Conservation (phyloP, 2,113 vertebrate genomes). For the Toxotes chatareus region DNA sequence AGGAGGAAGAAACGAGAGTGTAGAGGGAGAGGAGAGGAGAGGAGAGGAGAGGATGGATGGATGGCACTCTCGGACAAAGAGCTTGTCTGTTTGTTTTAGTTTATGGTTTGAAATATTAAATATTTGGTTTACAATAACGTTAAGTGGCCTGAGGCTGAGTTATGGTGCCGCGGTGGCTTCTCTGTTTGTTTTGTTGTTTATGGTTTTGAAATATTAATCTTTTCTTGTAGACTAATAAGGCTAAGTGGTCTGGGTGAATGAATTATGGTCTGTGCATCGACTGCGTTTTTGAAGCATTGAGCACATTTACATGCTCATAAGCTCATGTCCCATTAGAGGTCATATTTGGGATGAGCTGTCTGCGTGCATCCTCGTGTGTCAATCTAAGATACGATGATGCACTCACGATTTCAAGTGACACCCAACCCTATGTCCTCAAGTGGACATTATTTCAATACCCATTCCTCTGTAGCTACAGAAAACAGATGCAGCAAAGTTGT, state of each 20-base stretch:
- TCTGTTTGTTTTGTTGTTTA: constrained; percentile 79
- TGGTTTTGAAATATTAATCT: constrained; percentile 78
- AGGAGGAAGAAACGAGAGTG: not conserved
- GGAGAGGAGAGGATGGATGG: constrained; percentile 3
- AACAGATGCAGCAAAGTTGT: not conserved
- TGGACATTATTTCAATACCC: not conserved
- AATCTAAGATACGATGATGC: too few species aligned
- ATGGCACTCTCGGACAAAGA: constrained; percentile 44
- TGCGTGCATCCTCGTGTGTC: not conserved
- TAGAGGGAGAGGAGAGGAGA: not conserved
- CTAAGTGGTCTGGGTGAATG: constrained; percentile 78
- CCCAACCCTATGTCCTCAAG: not conserved
- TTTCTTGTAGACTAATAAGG: constrained; percentile 79
- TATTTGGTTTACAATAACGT: constrained; percentile 82
- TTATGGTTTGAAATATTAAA: constrained; percentile 76
- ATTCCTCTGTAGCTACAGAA: not conserved
- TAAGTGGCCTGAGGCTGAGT: constrained; percentile 75
- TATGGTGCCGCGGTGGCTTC: constrained; percentile 66
- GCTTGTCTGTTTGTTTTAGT: constrained; percentile 60
- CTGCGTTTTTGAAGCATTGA: constrained; percentile 42
- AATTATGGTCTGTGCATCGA: constrained; percentile 67
- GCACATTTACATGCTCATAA: constrained; percentile 42
- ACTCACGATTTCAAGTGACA: not conserved
- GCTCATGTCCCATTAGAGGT: constrained; percentile 48
- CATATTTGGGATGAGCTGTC: constrained; percentile 26